A percentile compares a stretch with the other conserved stretches of the same genome.
phyloP scores from a whole-genome alignment of 2,113 vertebrate species.

The Eira barbara region DNA sequence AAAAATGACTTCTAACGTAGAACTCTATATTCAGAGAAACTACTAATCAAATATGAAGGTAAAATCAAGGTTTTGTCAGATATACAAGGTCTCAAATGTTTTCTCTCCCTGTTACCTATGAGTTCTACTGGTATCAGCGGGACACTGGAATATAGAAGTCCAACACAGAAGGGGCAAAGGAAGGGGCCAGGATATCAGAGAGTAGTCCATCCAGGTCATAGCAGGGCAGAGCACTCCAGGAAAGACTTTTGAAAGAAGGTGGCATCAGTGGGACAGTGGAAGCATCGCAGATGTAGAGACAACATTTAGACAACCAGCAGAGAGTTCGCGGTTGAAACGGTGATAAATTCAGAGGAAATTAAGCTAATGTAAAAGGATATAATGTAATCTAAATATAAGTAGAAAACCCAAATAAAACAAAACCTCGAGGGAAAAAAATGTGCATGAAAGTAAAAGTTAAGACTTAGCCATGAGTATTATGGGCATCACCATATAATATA shows the following conservation, averaged over 20 bases:
- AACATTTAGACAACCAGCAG: background rate
- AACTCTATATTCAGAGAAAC: background rate
- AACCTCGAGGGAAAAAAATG: constrained; percentile 34
- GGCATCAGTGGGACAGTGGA: background rate
- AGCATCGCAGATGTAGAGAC: background rate
- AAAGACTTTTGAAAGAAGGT: background rate
- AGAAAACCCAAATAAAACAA: constrained; percentile 44
- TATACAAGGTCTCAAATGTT: background rate
- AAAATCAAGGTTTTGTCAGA: background rate
- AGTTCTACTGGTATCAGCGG: accelerated
- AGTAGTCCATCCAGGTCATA: background rate
- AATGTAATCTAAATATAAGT: constrained; percentile 67
- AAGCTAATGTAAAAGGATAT: constrained; percentile 49
- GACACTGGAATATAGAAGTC: background rate
- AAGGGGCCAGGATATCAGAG: background rate
- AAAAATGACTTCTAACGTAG: background rate
- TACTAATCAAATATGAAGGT: background rate
- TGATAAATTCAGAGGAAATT: constrained; percentile 47
- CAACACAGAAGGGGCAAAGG: background rate
- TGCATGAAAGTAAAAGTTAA: constrained; percentile 45
- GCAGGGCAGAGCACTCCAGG: background rate
- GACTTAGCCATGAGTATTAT: constrained; percentile 50
- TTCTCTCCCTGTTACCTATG: background rate
- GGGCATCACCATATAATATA: constrained; percentile 44
- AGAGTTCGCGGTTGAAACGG: background rate